Conservation (phyloP, 2,797 vertebrate species). For the Falco columbarius region DNA sequence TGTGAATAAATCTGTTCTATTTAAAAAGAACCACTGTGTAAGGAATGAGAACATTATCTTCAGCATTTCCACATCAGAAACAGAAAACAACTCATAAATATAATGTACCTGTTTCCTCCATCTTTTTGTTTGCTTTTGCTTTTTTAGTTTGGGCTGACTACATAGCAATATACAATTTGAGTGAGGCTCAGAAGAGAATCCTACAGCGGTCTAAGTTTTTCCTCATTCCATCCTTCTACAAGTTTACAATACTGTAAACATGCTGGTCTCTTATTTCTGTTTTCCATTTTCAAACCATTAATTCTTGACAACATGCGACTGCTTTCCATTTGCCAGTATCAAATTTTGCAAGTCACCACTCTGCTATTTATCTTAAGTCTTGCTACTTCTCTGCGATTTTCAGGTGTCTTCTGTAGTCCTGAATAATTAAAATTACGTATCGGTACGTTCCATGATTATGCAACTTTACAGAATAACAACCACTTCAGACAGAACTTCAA, state of each 20-base stretch:
- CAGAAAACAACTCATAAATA: too few relatives aligned
- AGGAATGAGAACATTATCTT: neutral
- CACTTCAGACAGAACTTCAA: neutral
- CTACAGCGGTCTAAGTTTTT: neutral
- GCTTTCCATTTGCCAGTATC: neutral
- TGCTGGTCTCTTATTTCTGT: neutral
- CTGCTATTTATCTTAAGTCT: neutral
- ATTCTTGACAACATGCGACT: neutral
- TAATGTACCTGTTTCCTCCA: neutral
- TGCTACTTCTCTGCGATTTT: neutral
- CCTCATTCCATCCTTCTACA: neutral
- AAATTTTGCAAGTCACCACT: neutral
- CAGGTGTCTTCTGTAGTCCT: neutral
- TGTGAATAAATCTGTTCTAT: neutral
- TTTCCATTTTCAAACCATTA: neutral
- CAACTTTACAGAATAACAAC: neutral
- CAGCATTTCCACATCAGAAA: neutral
- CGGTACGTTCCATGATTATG: neutral
- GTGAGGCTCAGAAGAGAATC: neutral
- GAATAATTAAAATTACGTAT: neutral
- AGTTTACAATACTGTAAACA: neutral
- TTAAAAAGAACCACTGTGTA: too few relatives aligned
- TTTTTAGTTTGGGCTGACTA: neutral
- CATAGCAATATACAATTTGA: neutral
- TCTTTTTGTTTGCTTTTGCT: neutral